phyloP scores from a whole-genome alignment of 2,888 invertebrate genomes.

The Aromia moschata region DNA sequence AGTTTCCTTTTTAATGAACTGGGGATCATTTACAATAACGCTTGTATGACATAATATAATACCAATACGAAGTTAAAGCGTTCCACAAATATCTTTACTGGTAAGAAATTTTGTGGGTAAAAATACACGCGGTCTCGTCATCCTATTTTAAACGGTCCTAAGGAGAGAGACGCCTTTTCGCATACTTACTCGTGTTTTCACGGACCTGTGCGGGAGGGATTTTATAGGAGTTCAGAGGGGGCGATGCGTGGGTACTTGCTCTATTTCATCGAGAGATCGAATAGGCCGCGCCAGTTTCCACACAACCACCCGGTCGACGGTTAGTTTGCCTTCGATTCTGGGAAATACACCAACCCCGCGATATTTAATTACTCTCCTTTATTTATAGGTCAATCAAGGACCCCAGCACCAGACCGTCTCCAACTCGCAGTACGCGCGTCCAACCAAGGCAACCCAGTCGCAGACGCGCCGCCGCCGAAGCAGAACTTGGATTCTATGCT shows the following conservation, averaged over 20 bases:
- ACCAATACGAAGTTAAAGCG: conserved; percentile 38
- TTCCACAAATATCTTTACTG: conserved; percentile 50
- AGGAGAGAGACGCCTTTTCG: conserved; percentile 13
- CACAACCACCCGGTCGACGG: conserved; percentile 30
- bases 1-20: too few species aligned
- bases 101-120: conserved; percentile 26
- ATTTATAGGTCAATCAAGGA: conserved; percentile 70
- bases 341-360: conserved; percentile 6
- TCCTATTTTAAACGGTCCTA: conserved; percentile 8
- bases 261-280: conserved; percentile 46
- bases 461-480: conserved; percentile 59
- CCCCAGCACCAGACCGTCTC: conserved; percentile 74
- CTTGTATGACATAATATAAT: conserved; percentile 47
- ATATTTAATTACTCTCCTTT: conserved; percentile 8
- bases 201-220: conserved; percentile 15
- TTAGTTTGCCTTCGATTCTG: conserved; percentile 26
- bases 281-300: conserved; percentile 42
- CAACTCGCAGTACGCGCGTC: conserved; percentile 76
- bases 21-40: too few species aligned
- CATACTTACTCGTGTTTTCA: conserved; percentile 13
- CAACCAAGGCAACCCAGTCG: conserved; percentile 64
- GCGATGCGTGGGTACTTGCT: conserved; percentile 47
- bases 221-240: conserved; percentile 30
- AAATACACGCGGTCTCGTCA: conserved; percentile 29
- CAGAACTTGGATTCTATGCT: conserved; percentile 80